These are phyloP conservation scores for Otus scops DNA, from an alignment of 2,797 vertebrate species.

Conservation along the genomic window DNA sequence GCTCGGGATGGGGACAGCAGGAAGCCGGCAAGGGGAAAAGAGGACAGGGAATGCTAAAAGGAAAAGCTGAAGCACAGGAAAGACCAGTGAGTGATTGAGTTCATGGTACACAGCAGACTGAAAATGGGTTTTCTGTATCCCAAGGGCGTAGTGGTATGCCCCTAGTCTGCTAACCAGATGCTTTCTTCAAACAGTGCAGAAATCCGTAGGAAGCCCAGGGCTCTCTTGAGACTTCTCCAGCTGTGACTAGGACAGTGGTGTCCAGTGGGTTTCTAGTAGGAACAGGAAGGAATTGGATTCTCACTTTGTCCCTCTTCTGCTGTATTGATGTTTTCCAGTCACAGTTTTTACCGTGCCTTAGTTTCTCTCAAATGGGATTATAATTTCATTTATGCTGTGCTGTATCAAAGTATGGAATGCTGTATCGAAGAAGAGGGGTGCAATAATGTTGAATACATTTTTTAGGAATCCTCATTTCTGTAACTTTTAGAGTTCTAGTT, in stretches of 20 bases:
- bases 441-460: rapidly evolving
- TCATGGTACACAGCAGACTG: not conserved
- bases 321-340: not conserved
- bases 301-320: not conserved
- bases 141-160: not conserved
- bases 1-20: not conserved
- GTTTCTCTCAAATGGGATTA: not conserved
- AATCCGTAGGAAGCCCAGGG: not conserved
- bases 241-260: not conserved
- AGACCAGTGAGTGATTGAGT: not conserved
- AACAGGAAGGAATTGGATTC: not conserved
- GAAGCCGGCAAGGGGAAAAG: not conserved
- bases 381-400: not conserved
- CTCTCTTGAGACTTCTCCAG: not conserved
- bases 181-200: not conserved
- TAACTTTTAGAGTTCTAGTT: not conserved
- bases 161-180: not conserved
- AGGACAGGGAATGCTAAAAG: no score
- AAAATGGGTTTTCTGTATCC: no score
- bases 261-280: not conserved
- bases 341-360: not conserved
- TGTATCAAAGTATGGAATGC: no score
- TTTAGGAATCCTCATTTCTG: rapidly evolving
- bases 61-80: not conserved
- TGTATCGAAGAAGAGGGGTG: no score